phyloP scores from a whole-genome alignment of 2,888 invertebrate genomes.

The Zeuzera pyrina region DNA sequence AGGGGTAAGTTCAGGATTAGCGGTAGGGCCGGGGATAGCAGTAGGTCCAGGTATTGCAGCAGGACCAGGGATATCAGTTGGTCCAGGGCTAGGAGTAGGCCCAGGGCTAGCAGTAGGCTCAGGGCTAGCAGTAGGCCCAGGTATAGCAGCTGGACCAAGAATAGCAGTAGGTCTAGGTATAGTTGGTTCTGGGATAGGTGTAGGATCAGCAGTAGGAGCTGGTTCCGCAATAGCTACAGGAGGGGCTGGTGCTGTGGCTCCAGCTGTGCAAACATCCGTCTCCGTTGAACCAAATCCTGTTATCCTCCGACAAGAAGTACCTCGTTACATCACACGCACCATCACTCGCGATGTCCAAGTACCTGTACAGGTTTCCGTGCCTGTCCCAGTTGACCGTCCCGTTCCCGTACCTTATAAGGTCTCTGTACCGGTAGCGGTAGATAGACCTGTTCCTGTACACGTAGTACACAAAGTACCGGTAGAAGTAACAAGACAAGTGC shows the following conservation, averaged over 20 bases:
- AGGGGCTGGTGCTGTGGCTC: constrained; percentile 19
- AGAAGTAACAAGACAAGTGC: constrained; percentile 60
- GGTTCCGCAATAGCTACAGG: constrained; percentile 25
- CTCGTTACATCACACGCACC: constrained; percentile 57
- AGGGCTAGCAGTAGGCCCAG: constrained; percentile 19
- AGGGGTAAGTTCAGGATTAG: constrained; percentile 9
- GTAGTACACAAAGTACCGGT: constrained; percentile 69
- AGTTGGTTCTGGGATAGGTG: no score
- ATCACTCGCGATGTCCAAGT: constrained; percentile 59
- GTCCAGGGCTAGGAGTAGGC: constrained; percentile 14
- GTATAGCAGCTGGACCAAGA: constrained; percentile 21
- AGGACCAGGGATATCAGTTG: constrained; percentile 8
- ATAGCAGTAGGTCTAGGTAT: no score
- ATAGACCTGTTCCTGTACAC: constrained; percentile 64
- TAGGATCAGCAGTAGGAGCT: constrained; percentile 10
- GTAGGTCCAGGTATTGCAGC: constrained; percentile 11
- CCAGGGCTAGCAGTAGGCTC: constrained; percentile 20
- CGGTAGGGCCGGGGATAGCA: constrained; percentile 6
- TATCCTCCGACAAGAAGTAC: constrained; percentile 57
- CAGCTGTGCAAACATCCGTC: constrained; percentile 49
- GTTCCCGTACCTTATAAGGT: constrained; percentile 67
- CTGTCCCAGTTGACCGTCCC: constrained; percentile 42
- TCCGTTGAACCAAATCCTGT: constrained; percentile 58
- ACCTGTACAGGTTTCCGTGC: constrained; percentile 36
- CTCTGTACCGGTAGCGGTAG: constrained; percentile 66